A percentile compares a stretch with the other conserved stretches of the same genome.
phyloP scores from a whole-genome alignment of 2,113 vertebrate genomes.

The zebrafish (Danio rerio) region DNA sequence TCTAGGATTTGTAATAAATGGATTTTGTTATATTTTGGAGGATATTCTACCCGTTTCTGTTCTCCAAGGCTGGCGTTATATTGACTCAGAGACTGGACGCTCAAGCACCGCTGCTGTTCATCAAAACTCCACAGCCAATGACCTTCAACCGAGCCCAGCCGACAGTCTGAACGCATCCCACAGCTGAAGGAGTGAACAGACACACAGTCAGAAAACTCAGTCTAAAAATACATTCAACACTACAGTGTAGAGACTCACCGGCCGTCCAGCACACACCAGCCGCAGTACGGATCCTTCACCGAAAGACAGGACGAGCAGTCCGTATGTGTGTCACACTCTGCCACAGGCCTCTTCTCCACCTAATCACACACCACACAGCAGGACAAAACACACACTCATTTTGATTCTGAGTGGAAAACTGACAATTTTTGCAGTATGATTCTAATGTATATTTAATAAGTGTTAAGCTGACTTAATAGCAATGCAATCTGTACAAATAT shows the following conservation, averaged over 20 bases:
- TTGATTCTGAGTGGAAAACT: no score
- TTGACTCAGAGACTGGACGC: conserved; percentile 82
- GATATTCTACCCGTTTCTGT: conserved; percentile 68
- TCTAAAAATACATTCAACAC: conserved; percentile 6
- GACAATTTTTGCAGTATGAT: no score
- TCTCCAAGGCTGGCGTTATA: conserved; percentile 91
- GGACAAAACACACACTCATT: neutral
- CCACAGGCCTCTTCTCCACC: conserved; percentile 89
- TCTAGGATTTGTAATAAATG: no score
- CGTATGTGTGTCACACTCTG: conserved; percentile 85
- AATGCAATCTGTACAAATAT: no score
- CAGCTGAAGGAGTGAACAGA: conserved; percentile 75
- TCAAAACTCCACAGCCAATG: conserved; percentile 96
- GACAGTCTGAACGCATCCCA: conserved; percentile 84
- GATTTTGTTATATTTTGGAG: no score
- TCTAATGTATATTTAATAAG: no score
- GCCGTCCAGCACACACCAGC: conserved; percentile 96
- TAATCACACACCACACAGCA: conserved; percentile 61
- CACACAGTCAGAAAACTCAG: neutral
- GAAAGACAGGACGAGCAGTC: conserved; percentile 89
- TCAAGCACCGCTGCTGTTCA: conserved; percentile 80
- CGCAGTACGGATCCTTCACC: conserved; percentile 90
- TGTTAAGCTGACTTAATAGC: no score
- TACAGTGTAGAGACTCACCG: conserved; percentile 74
- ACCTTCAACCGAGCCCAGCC: conserved; percentile 77